Evolutionary conservation across 2,888 invertebrate species (phyloP), one percentile per base, ranked within the genome.

Genomic region (Erynnis tages): DNA sequence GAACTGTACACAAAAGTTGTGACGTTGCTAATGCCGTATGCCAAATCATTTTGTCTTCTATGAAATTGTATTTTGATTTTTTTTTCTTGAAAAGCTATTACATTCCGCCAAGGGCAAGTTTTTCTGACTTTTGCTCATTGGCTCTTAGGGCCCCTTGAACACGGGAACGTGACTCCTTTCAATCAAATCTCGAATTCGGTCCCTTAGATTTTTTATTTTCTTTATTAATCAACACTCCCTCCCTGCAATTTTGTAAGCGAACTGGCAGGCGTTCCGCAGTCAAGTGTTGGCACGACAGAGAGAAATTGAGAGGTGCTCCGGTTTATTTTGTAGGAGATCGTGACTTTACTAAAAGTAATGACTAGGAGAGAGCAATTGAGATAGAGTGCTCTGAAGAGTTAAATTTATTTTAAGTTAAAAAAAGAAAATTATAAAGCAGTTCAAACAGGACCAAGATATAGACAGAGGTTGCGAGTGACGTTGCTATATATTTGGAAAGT

Each of bases 211-310:
- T 50, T 48, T 43, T 40, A 37, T 52, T 52, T 44, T 52, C 44
- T 52, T 52, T 52, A 52, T 52, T 52, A 52, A 52, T 52, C 52
- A 52, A 52, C 43, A 44, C 44, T 52, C 52, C 52, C n/a, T n/a
- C n/a, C 52, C 52, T 37, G 52, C 52, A 52, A 52, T 52, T 52
- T 44, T 44, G 52, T 44, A 29, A 32, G 32, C 32, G 11, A 32
- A 34, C 41, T 50, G 50, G 43, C 43, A 44, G 50, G 43, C 29
- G 32, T 34, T 41, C 34, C 16, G 7, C 25, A 50, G 43, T 50
- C 50, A 44, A 50, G 50, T 50, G 50, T 50, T 43, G 32, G 30
- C 11, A n/a, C 27, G 41, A 49, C 49, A 41, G 32, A 32, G 48
- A 49, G 34, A 43, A 43, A 50, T 50, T 41, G 49, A 50, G 43